Conservation (phyloP, 1,140 invertebrate genomes). For the Notospermus geniculatus region DNA sequence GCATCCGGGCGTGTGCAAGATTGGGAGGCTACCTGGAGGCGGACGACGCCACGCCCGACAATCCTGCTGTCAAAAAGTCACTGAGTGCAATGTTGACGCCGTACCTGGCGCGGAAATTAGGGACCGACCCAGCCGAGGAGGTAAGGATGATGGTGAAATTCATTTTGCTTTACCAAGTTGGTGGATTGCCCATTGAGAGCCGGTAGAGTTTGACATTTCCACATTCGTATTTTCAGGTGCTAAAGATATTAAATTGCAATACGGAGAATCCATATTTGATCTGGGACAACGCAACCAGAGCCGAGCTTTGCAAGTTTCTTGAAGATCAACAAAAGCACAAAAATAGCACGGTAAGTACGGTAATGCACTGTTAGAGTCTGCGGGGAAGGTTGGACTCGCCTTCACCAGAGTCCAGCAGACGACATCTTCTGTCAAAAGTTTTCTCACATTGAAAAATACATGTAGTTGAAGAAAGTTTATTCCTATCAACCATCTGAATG, state of each 20-base stretch:
- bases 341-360: constrained; percentile 53
- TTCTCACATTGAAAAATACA: too few relatives aligned
- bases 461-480: too few relatives aligned
- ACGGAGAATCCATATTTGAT: constrained; percentile 93
- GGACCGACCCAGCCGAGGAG: constrained; percentile 70
- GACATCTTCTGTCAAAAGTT: too few relatives aligned
- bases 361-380: too few relatives aligned
- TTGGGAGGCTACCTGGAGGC: constrained; percentile 70
- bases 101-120: constrained; percentile 78
- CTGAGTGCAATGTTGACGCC: constrained; percentile 83
- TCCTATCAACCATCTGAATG: too few relatives aligned
- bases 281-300: constrained; percentile 95
- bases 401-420: too few relatives aligned
- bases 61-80: constrained; percentile 64
- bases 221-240: constrained; percentile 57
- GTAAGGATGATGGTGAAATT: constrained; percentile 55
- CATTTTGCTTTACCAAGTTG: too few relatives aligned
- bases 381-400: too few relatives aligned
- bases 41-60: constrained; percentile 64
- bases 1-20: constrained; percentile 78
- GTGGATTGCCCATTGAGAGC: not conserved
- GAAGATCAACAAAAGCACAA: constrained; percentile 67
- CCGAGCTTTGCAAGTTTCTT: constrained; percentile 86
- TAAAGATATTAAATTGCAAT: constrained; percentile 95
- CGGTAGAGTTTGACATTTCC: not conserved